A percentile compares a stretch with the other conserved stretches of the same genome.
These are phyloP conservation scores for Garrulus glandarius DNA, from an alignment of 2,797 vertebrate species.

Conservation along the genomic window DNA sequence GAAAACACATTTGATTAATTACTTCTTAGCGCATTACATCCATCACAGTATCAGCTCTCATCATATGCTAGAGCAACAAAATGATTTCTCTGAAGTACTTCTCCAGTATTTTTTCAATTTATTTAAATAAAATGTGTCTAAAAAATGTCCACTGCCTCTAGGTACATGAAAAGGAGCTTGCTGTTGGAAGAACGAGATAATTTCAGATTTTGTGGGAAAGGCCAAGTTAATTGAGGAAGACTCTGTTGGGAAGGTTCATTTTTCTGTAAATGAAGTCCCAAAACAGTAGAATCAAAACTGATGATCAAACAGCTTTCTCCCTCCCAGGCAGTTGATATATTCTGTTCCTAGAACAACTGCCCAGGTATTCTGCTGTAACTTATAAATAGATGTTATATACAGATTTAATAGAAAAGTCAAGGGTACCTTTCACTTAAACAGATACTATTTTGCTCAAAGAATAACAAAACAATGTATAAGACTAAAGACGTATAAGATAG, in stretches of 20 bases:
- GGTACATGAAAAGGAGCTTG: neutral
- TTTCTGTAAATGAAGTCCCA: neutral
- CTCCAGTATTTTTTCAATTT: neutral
- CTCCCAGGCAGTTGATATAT: neutral
- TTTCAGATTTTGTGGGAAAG: neutral
- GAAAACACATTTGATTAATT: neutral
- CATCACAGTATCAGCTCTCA: neutral
- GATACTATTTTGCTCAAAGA: too few species aligned
- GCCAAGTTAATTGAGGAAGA: neutral
- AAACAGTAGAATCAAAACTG: neutral
- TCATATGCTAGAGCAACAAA: neutral
- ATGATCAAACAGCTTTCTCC: neutral
- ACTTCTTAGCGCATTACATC: neutral
- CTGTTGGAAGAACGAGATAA: neutral
- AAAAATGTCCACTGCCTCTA: neutral
- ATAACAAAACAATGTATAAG: too few species aligned
- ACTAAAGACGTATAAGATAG: too few species aligned
- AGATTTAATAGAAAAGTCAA: too few species aligned
- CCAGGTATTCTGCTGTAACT: too few species aligned
- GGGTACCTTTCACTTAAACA: too few species aligned
- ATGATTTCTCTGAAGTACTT: neutral
- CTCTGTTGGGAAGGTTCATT: neutral
- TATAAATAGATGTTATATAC: too few species aligned
- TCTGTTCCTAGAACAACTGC: too few species aligned
- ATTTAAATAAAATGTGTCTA: neutral